Percentiles rank a stretch among this genome's conserved stretches.
These are phyloP conservation scores for Glaucomys volans DNA, from an alignment of 2,113 vertebrate genomes.

Conservation along the genomic window DNA sequence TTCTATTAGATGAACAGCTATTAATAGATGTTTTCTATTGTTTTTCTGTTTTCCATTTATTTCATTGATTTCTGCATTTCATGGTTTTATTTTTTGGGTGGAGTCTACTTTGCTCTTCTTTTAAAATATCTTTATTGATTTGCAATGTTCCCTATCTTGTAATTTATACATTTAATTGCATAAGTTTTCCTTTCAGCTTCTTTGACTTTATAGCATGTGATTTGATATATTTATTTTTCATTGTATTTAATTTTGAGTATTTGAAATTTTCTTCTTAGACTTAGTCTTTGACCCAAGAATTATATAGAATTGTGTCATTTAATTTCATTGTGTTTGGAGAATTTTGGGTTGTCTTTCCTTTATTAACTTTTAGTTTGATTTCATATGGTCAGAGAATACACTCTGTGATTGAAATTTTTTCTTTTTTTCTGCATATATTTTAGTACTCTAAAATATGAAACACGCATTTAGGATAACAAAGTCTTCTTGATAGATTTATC, in stretches of 20 bases:
- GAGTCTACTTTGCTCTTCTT: not conserved
- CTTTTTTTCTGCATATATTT: not conserved
- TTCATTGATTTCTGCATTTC: not conserved
- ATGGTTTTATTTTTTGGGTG: not conserved
- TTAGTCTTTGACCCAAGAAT: not conserved
- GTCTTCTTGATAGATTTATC: not conserved
- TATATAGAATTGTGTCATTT: not conserved
- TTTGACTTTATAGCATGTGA: not conserved
- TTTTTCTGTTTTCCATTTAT: not conserved
- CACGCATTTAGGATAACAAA: not conserved
- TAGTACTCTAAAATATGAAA: not conserved
- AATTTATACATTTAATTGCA: not conserved
- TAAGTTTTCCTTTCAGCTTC: not conserved
- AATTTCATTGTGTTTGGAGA: not conserved
- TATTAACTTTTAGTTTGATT: not conserved
- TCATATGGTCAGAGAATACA: not conserved
- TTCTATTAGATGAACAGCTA: no score
- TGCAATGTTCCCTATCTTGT: not conserved
- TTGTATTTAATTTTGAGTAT: not conserved
- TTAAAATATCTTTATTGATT: not conserved
- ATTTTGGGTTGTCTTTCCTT: not conserved
- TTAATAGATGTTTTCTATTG: not conserved
- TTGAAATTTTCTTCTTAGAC: not conserved
- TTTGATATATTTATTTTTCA: not conserved
- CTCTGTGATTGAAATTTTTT: not conserved